Evolutionary conservation across 2,113 vertebrate genomes (phyloP).

Genomic region (Miniopterus natalensis): DNA sequence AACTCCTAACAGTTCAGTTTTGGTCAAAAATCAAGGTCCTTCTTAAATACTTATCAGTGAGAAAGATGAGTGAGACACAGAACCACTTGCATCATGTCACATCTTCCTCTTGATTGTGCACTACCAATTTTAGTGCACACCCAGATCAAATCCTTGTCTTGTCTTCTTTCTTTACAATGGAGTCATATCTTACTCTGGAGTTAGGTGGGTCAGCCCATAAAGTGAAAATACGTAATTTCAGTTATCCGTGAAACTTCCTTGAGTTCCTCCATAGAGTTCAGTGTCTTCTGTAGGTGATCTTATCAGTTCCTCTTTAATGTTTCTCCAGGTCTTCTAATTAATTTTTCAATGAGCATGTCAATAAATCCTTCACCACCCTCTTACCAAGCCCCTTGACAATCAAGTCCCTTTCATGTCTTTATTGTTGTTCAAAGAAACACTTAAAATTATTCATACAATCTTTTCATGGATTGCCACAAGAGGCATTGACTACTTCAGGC

Average conservation of each 20-base stretch:
- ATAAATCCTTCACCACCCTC: constrained; percentile 3
- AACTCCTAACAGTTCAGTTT: neutral
- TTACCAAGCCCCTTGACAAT: constrained; percentile 22
- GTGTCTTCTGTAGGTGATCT: constrained; percentile 5
- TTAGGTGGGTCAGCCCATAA: neutral
- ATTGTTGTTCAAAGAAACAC: neutral
- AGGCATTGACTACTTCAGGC: neutral
- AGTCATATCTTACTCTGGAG: neutral
- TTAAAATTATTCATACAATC: neutral
- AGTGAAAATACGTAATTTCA: constrained; percentile 26
- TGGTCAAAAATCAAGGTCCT: constrained; percentile 22
- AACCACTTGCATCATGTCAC: neutral
- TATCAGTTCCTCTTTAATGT: constrained; percentile 27
- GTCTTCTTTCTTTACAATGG: neutral
- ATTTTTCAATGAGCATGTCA: constrained; percentile 16
- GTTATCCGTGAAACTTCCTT: constrained; percentile 51
- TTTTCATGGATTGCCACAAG: neutral
- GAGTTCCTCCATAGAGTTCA: neutral
- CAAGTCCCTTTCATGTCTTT: neutral
- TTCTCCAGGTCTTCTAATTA: constrained; percentile 34
- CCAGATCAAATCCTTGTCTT: neutral
- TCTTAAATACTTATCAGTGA: constrained; percentile 33
- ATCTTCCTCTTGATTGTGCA: neutral
- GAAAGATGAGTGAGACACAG: neutral
- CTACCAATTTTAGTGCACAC: neutral